These are phyloP conservation scores for Pavo muticus DNA, from an alignment of 2,113 vertebrate species.

Conservation along the genomic window DNA sequence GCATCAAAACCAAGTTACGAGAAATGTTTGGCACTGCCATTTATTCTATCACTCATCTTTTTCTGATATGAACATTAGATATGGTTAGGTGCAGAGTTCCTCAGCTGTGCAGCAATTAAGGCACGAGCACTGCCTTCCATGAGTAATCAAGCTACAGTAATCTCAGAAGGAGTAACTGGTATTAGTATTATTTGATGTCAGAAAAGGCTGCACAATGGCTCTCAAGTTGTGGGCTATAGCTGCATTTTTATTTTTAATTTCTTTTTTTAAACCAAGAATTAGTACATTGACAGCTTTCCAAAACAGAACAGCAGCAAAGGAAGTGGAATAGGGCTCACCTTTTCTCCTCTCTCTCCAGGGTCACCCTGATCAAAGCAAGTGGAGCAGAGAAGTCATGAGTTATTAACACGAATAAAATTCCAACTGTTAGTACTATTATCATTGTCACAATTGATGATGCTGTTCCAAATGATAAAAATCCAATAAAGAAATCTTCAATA, in stretches of 20 bases:
- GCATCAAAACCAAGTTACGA: neutral
- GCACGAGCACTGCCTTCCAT: neutral
- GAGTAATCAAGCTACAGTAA: neutral
- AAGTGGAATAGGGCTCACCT: slow-evolving; percentile 82
- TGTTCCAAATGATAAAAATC: neutral
- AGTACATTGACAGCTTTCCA: neutral
- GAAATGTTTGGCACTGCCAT: neutral
- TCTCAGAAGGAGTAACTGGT: neutral
- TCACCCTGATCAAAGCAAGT: slow-evolving; percentile 87
- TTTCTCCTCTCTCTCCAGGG: slow-evolving; percentile 93
- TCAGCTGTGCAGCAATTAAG: neutral
- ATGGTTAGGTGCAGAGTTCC: neutral
- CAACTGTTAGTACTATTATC: neutral
- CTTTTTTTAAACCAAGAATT: neutral
- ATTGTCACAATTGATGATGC: neutral
- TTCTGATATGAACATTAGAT: neutral
- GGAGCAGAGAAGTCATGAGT: neutral
- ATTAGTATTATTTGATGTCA: neutral
- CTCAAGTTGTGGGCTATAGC: neutral
- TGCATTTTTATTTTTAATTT: neutral
- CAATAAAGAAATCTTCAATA: neutral
- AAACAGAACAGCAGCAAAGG: neutral
- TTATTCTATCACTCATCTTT: neutral
- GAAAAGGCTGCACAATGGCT: neutral
- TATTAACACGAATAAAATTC: neutral